phyloP scores from a whole-genome alignment of 1,140 invertebrate species.

The Bombus confusus region DNA sequence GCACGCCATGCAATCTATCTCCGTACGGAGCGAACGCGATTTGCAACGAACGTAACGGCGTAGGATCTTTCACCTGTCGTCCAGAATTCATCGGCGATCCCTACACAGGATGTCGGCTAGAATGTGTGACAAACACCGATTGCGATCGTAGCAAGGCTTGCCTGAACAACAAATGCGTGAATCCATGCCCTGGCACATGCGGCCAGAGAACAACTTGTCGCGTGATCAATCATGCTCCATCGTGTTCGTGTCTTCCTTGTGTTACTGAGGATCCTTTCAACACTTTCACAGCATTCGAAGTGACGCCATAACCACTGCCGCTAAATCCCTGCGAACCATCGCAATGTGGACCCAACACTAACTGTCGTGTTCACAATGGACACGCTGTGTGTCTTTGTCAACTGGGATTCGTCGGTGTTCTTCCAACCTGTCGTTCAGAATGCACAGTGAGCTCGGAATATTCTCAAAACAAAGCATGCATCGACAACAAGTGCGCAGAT shows the following conservation, averaged over 20 bases:
- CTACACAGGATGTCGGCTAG: constrained; percentile 91
- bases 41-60: constrained; percentile 90
- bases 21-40: constrained; percentile 92
- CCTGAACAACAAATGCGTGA: constrained; percentile 91
- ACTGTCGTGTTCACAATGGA: constrained; percentile 88
- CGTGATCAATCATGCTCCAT: constrained; percentile 89
- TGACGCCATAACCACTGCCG: constrained; percentile 79
- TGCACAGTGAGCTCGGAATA: constrained; percentile 93
- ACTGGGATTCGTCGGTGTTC: constrained; percentile 88
- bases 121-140: constrained; percentile 92
- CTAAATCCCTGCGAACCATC: constrained; percentile 89
- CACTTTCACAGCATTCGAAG: constrained; percentile 81
- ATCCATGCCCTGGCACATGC: constrained; percentile 91
- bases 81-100: constrained; percentile 93
- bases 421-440: constrained; percentile 91
- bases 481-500: constrained; percentile 91
- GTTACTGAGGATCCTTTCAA: constrained; percentile 89
- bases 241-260: constrained; percentile 89
- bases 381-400: constrained; percentile 93
- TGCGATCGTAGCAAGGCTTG: constrained; percentile 89
- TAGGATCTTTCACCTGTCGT: constrained; percentile 90
- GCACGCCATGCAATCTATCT: constrained; percentile 89
- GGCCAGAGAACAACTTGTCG: constrained; percentile 90
- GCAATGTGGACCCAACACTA: constrained; percentile 92
- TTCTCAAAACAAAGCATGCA: constrained; percentile 90